phyloP scores from a whole-genome alignment of 2,797 vertebrate species.

The Hapalemur alaotrensis region DNA sequence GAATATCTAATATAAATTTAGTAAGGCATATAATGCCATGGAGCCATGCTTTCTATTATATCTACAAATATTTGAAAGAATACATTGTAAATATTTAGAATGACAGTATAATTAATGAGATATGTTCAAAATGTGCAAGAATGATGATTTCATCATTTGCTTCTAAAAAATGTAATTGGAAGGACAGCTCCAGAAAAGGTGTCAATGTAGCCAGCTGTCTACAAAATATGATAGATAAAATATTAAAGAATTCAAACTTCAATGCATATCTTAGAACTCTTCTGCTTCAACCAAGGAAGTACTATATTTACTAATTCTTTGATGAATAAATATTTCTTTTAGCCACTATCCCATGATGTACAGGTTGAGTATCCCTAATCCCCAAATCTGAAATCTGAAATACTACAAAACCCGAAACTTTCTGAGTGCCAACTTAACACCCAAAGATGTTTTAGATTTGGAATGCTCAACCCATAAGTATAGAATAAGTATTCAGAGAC shows the following conservation, averaged over 20 bases:
- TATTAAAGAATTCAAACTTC: background rate
- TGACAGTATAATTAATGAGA: slow-evolving; percentile 34
- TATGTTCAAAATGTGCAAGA: background rate
- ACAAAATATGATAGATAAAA: background rate
- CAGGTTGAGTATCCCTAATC: background rate
- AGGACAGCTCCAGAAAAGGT: background rate
- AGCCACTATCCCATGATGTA: background rate
- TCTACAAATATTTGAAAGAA: slow-evolving; percentile 51
- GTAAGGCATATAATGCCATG: slow-evolving; percentile 57
- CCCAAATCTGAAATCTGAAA: background rate
- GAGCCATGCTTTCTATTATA: slow-evolving; percentile 38
- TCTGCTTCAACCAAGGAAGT: background rate
- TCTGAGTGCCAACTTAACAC: background rate
- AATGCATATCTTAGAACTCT: background rate
- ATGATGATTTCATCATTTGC: slow-evolving; percentile 38
- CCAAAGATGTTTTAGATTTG: background rate
- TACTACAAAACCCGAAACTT: background rate
- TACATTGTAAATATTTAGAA: slow-evolving; percentile 61
- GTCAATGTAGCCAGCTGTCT: background rate
- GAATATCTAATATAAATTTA: slow-evolving; percentile 61
- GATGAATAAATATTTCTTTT: background rate
- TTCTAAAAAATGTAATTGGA: slow-evolving; percentile 16
- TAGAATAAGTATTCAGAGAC: background rate
- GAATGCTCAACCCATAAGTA: background rate
- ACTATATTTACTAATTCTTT: background rate